Percentiles rank a stretch among this genome's conserved stretches.
These are phyloP conservation scores for Anthophora plumipes DNA, from an alignment of 2,888 invertebrate species.

Conservation along the genomic window DNA sequence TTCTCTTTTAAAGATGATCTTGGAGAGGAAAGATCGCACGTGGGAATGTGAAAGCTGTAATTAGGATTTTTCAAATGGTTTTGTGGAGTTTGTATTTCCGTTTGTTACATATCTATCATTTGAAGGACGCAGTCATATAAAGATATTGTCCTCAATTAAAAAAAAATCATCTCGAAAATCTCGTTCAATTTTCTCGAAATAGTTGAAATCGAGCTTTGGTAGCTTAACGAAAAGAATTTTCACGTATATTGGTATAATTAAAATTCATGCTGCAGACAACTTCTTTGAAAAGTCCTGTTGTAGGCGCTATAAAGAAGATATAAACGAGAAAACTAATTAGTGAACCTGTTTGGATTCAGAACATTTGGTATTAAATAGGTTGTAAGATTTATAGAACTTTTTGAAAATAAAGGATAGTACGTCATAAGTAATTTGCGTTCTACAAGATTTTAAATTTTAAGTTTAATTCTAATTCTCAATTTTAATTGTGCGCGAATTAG, in stretches of 20 bases:
- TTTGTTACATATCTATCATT: background rate
- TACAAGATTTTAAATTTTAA: too few species aligned
- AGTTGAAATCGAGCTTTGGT: background rate
- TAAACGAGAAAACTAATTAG: background rate
- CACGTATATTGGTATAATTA: background rate
- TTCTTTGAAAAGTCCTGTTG: background rate
- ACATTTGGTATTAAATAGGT: background rate
- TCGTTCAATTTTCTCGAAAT: background rate
- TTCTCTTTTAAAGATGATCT: background rate
- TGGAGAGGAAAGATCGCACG: background rate
- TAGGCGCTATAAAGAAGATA: background rate
- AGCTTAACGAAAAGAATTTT: too few species aligned
- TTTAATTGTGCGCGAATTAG: too few species aligned
- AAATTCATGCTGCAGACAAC: too few species aligned
- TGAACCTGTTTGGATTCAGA: background rate
- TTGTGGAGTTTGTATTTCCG: background rate
- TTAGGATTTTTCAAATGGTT: background rate
- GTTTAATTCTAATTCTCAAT: too few species aligned
- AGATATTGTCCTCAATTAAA: background rate
- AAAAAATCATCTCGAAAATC: background rate
- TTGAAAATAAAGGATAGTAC: background rate
- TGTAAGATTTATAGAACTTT: background rate
- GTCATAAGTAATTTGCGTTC: too few species aligned
- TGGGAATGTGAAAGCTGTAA: constrained; percentile 9
- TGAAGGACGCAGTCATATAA: too few species aligned